phyloP scores from a whole-genome alignment of 1,140 invertebrate genomes.

The Pectinophora gossypiella region DNA sequence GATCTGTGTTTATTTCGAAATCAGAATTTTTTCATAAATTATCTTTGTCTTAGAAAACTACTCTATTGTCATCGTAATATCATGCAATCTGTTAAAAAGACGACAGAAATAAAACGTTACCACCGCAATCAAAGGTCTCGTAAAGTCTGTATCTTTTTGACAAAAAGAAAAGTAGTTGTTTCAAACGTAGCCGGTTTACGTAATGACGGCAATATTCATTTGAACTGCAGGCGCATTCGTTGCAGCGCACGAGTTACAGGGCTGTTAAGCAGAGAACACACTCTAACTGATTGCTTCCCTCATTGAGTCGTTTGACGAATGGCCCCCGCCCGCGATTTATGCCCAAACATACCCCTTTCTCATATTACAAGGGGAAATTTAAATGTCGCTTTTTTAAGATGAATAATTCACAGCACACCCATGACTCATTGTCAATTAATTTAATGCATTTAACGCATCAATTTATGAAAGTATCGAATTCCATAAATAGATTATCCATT shows the following conservation, averaged over 20 bases:
- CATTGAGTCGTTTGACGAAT: constrained; percentile 51
- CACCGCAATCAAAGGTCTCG: too few species aligned
- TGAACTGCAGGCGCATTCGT: constrained; percentile 4
- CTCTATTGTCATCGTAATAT: too few species aligned
- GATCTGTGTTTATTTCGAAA: too few species aligned
- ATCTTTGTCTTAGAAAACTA: too few species aligned
- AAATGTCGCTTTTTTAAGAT: constrained; percentile 61
- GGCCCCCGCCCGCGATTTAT: constrained; percentile 40
- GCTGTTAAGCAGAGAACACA: constrained; percentile 41
- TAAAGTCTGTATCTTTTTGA: too few species aligned
- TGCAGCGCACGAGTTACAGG: constrained; percentile 32
- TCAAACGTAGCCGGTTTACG: too few species aligned
- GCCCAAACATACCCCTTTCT: constrained; percentile 54
- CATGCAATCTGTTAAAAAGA: too few species aligned
- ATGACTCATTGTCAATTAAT: constrained; percentile 54
- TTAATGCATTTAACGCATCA: constrained; percentile 63
- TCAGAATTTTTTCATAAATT: too few species aligned
- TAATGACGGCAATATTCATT: constrained; percentile 8
- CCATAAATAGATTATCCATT: constrained; percentile 28
- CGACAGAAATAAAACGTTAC: too few species aligned
- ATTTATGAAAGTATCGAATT: constrained; percentile 47
- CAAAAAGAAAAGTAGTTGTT: too few species aligned
- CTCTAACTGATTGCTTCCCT: constrained; percentile 59
- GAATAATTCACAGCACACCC: constrained; percentile 44
- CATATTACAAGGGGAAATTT: constrained; percentile 63